Conservation (phyloP, 2,113 vertebrate species). For the Nibea albiflora region DNA sequence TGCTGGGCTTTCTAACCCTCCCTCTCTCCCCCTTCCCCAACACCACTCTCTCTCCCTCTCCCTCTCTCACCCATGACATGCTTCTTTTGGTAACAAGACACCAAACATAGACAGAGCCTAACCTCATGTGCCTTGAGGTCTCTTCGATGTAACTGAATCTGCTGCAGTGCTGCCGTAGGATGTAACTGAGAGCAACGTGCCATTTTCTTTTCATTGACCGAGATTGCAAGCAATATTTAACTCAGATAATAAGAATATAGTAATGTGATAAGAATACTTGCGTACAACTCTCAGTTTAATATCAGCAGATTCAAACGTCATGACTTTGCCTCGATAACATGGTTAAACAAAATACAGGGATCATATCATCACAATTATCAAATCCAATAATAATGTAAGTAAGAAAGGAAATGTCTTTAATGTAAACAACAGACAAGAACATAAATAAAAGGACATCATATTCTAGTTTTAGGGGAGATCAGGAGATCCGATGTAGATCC, state of each 20-base stretch:
- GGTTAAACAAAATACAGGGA: not conserved
- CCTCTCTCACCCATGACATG: constrained; percentile 40
- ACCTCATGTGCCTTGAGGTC: constrained; percentile 34
- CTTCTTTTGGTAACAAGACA: constrained; percentile 78
- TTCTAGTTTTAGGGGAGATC: not conserved
- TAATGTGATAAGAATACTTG: not conserved
- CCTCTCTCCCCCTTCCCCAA: constrained; percentile 14
- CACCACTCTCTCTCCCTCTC: constrained; percentile 31
- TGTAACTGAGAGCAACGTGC: constrained; percentile 29
- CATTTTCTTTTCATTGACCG: constrained; percentile 28
- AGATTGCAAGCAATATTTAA: not conserved
- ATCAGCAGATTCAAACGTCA: not conserved
- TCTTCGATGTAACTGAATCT: constrained; percentile 31
- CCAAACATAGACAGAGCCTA: constrained; percentile 62
- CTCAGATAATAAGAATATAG: not conserved
- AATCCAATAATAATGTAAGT: not conserved
- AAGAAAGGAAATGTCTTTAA: not conserved
- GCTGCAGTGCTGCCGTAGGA: constrained; percentile 15
- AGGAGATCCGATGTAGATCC: not conserved
- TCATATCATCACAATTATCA: not conserved
- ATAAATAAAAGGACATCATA: not conserved
- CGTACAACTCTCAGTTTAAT: not conserved
- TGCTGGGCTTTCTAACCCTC: constrained; percentile 27
- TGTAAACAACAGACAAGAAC: not conserved
- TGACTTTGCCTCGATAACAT: not conserved